These are phyloP conservation scores for Pipistrellus pipistrellus DNA, from an alignment of 2,797 vertebrate genomes.

Conservation along the genomic window DNA sequence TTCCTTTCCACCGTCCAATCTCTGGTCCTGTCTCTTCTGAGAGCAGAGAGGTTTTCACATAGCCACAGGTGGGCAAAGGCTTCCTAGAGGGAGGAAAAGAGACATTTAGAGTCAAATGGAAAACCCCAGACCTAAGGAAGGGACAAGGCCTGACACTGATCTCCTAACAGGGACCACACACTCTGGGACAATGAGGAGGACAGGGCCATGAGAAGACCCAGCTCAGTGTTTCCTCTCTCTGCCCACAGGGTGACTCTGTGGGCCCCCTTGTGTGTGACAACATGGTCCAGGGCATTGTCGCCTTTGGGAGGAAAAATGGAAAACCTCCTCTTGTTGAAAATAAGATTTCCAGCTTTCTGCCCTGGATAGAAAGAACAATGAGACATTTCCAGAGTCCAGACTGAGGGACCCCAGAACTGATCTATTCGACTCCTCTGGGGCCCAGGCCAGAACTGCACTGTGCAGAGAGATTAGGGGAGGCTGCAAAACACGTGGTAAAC, in stretches of 20 bases:
- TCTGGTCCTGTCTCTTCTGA: neutral
- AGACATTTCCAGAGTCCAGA: neutral
- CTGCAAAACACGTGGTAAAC: neutral
- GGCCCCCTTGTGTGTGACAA: neutral
- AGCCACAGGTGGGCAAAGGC: neutral
- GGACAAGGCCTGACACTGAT: rapidly evolving
- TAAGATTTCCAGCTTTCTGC: neutral
- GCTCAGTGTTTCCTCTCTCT: neutral
- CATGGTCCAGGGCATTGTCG: constrained; percentile 12
- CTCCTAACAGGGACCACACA: neutral
- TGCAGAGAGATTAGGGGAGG: neutral
- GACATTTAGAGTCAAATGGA: neutral
- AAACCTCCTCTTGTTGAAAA: neutral
- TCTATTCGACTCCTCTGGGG: neutral
- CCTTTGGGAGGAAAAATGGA: rapidly evolving
- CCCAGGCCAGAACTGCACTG: neutral
- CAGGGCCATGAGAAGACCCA: neutral
- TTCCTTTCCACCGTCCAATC: neutral
- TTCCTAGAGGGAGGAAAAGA: neutral
- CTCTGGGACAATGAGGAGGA: rapidly evolving
- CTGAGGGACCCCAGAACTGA: neutral
- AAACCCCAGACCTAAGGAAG: neutral
- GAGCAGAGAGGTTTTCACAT: neutral
- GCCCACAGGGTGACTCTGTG: neutral
- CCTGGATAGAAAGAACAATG: constrained; percentile 20